Conservation (phyloP, 2,888 invertebrate species). For the Pyrrhia umbra region DNA sequence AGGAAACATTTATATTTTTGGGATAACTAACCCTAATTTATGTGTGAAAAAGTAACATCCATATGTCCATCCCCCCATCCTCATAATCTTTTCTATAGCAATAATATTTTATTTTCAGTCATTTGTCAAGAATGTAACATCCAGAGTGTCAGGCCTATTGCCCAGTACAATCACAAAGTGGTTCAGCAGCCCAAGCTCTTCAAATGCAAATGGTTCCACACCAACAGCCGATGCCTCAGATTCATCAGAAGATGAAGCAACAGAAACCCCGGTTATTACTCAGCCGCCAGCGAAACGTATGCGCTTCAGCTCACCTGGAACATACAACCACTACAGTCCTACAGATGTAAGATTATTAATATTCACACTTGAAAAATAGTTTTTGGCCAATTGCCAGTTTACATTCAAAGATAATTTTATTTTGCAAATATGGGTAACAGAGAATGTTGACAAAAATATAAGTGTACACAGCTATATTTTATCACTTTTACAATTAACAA, state of each 20-base stretch:
- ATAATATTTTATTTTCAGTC: slow-evolving; percentile 87
- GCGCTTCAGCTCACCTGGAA: slow-evolving; percentile 68
- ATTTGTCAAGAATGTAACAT: slow-evolving; percentile 92
- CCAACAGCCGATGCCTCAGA: slow-evolving; percentile 79
- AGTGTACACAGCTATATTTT: too few relatives aligned
- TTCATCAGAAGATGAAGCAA: slow-evolving; percentile 82
- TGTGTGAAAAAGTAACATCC: too few relatives aligned
- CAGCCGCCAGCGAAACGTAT: slow-evolving; percentile 87
- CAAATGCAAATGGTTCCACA: slow-evolving; percentile 82
- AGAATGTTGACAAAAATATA: too few relatives aligned
- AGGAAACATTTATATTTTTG: too few relatives aligned
- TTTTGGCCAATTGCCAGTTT: neutral
- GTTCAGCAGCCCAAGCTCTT: slow-evolving; percentile 81
- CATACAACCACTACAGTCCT: slow-evolving; percentile 62
- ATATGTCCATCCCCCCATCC: too few relatives aligned
- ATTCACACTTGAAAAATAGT: slow-evolving; percentile 1
- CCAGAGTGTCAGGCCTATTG: slow-evolving; percentile 91
- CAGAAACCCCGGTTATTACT: slow-evolving; percentile 64
- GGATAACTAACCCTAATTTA: too few relatives aligned
- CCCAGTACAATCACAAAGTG: slow-evolving; percentile 91
- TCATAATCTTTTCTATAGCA: neutral
- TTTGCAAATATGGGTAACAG: neutral
- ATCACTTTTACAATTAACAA: too few relatives aligned
- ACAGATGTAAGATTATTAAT: slow-evolving; percentile 71
- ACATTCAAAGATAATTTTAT: neutral